phyloP scores from a whole-genome alignment of 1,140 invertebrate species.

The Colletes gigas region DNA sequence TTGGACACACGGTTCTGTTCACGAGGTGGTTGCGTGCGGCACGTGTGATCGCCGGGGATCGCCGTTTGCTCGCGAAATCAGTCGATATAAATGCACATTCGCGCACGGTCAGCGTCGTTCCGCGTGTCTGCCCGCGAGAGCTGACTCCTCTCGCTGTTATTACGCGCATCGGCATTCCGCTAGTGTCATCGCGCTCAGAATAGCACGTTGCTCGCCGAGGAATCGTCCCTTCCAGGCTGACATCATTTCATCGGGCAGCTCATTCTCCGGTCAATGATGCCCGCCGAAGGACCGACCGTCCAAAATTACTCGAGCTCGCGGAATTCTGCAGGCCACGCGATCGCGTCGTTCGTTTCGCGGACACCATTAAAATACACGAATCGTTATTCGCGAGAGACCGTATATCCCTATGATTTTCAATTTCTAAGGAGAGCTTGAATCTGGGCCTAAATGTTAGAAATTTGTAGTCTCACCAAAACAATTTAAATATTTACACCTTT shows the following conservation, averaged over 20 bases:
- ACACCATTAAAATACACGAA: no score
- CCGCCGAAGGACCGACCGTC: background rate
- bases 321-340: background rate
- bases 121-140: background rate
- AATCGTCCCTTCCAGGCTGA: constrained; percentile 5
- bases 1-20: background rate
- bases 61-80: constrained; percentile 24
- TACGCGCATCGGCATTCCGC: constrained; percentile 11
- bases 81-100: constrained; percentile 41
- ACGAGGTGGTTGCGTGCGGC: constrained; percentile 31
- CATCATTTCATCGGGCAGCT: constrained; percentile 34
- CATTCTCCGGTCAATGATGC: constrained; percentile 4
- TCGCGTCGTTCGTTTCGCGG: background rate
- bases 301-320: constrained; percentile 1
- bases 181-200: constrained; percentile 32
- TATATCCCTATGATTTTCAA: no score
- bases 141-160: constrained; percentile 18
- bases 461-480: no score
- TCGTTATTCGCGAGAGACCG: no score
- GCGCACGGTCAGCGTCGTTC: constrained; percentile 18
- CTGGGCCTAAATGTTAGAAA: no score
- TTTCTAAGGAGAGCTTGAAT: no score
- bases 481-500: no score
- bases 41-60: constrained; percentile 35
- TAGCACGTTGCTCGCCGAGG: constrained; percentile 16